Conservation (phyloP, 2,113 vertebrate genomes). For the Apodemus speciosus region DNA sequence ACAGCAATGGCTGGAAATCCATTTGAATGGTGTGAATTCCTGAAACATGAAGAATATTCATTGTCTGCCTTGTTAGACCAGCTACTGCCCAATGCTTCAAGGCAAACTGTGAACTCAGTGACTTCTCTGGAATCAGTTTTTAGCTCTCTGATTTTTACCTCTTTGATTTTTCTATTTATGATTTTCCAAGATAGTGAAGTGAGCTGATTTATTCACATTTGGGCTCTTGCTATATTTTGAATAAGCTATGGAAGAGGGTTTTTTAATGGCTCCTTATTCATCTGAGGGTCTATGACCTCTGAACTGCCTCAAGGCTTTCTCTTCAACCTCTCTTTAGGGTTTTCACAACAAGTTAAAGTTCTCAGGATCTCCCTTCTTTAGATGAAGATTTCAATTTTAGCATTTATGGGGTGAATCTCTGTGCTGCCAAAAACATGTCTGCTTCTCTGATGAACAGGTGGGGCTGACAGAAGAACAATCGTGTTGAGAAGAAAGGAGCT, state of each 20-base stretch:
- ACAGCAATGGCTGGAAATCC: constrained; percentile 19
- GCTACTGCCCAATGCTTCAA: constrained; percentile 58
- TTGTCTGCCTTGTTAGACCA: constrained; percentile 54
- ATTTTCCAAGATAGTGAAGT: constrained; percentile 61
- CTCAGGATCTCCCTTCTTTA: constrained; percentile 22
- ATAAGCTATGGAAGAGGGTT: constrained; percentile 58
- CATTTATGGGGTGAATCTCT: background rate
- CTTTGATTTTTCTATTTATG: constrained; percentile 78
- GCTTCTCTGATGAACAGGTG: background rate
- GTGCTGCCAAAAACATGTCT: background rate
- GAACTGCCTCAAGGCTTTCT: constrained; percentile 70
- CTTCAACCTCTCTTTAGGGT: constrained; percentile 56
- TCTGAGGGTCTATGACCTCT: constrained; percentile 60
- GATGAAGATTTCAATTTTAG: constrained; percentile 42
- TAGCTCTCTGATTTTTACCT: constrained; percentile 65
- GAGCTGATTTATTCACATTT: constrained; percentile 74
- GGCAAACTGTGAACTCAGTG: constrained; percentile 71
- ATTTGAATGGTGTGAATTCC: constrained; percentile 42
- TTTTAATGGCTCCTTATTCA: constrained; percentile 46
- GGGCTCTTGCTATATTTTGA: constrained; percentile 72
- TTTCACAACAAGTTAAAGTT: constrained; percentile 43
- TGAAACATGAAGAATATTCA: constrained; percentile 66
- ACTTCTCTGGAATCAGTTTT: constrained; percentile 52
- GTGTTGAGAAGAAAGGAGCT: background rate
- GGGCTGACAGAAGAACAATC: constrained; percentile 41